Base-by-base conservation (phyloP, 1,140 invertebrate species). In the Drosophila mayri region DNA sequence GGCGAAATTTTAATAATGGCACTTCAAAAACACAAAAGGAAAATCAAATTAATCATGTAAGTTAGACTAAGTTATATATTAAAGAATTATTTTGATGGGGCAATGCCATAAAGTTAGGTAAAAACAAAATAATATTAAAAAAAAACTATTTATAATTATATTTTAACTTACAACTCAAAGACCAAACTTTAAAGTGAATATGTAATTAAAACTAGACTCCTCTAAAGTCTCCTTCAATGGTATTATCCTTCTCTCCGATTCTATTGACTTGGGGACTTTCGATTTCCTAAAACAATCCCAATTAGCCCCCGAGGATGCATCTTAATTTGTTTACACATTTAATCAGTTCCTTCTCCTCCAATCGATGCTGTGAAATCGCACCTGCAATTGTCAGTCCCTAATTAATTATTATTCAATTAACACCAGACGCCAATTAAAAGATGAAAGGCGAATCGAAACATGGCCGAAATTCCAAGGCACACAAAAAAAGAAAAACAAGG, bases 321-420 rank as follows among this genome's bases (percentile, higher is more conserved):
- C 12, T 22, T 22, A 58, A 30, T 38, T 68, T 43, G 18, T 10
- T 22, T 38, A 59, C 40, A n/a, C 8, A 60, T 35, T 18, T 25
- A 38, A 38, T 40, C 35, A 22, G 9, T 20, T 35, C 11, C 20
- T n/a, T 16, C 14, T 0, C 14, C 18, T 16, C 32, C 32, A 37
- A 54, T 54, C 18, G 54, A 25, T 55, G 8, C 28, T 41, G 28
- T 7, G 1, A 20, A 37, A 72, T 70, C 28, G 28, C 30, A 59
- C 37, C 70, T 72, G 70, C 37, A n/a, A 40, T 73, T 73, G 70
- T 60, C 70, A 72, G 67, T 50, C 22, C 4, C 7, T 72, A 72
- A 72, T 73, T 73, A 73, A 72, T 50, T 38, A 73, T 38, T 60
- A 72, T 43, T 60, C 30, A 73, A 73, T 73, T 73, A 73, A 60